phyloP scores from a whole-genome alignment of 2,888 invertebrate species.

The Odontomyia ornata region DNA sequence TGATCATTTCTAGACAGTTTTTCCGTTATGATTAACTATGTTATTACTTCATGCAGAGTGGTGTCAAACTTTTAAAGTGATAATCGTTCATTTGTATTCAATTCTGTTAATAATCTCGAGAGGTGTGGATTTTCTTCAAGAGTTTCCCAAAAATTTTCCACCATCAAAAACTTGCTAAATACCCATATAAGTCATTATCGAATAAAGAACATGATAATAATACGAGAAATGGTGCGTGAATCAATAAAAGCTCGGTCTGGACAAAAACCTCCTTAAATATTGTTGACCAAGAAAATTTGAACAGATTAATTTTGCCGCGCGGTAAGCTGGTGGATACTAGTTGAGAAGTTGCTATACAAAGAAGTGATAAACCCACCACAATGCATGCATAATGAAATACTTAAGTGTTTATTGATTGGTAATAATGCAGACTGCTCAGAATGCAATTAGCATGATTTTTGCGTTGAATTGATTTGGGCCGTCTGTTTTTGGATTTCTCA shows the following conservation, averaged over 20 bases:
- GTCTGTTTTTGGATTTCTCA: background rate
- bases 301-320: background rate
- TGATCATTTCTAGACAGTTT: too few species aligned
- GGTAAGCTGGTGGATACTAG: conserved; percentile 22
- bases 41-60: too few species aligned
- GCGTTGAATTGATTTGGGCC: background rate
- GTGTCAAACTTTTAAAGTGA: too few species aligned
- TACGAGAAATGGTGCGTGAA: background rate
- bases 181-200: background rate
- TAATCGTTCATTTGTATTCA: too few species aligned
- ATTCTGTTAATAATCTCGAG: background rate
- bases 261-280: background rate
- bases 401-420: background rate
- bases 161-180: background rate
- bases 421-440: background rate
- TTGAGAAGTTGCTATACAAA: background rate
- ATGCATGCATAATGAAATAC: background rate
- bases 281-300: conserved; percentile 2
- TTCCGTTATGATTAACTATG: too few species aligned
- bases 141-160: background rate
- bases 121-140: background rate
- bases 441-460: background rate
- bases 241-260: background rate
- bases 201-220: background rate
- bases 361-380: background rate